phyloP scores from a whole-genome alignment of 1,140 invertebrate genomes.

The Catajapyx aquilonaris region DNA sequence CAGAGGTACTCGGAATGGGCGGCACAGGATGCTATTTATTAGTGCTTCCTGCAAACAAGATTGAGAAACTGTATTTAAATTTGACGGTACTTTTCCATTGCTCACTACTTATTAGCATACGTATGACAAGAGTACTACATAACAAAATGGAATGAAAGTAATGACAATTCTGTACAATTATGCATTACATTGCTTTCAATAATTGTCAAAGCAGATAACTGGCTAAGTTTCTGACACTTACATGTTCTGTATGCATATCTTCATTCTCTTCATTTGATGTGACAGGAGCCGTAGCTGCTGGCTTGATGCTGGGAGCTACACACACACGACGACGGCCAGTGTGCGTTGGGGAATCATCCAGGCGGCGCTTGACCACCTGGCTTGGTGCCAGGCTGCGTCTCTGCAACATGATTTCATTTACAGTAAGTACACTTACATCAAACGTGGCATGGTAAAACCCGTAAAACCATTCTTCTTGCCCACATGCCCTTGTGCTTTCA shows the following conservation, averaged over 20 bases:
- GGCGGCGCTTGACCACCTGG: conserved; percentile 26
- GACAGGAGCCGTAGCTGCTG: background rate
- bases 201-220: background rate
- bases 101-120: too few relatives aligned
- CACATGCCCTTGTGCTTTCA: too few relatives aligned
- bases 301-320: too few relatives aligned
- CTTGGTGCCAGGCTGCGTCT: conserved; percentile 31
- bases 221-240: background rate
- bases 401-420: too few relatives aligned
- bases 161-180: background rate
- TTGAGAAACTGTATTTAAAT: conserved; percentile 7
- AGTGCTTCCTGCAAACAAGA: conserved; percentile 38
- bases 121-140: background rate
- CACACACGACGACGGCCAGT: too few relatives aligned
- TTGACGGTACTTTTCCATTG: too few relatives aligned
- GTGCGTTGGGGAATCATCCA: too few relatives aligned
- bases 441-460: too few relatives aligned
- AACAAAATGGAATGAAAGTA: background rate
- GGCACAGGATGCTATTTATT: conserved; percentile 61
- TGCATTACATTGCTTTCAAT: background rate
- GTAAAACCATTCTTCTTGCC: too few relatives aligned
- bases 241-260: background rate
- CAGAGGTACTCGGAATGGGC: conserved; percentile 87
- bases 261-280: background rate
- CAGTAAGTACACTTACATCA: too few relatives aligned